Evolutionary conservation across 2,888 invertebrate genomes (phyloP).

Genomic region (Nasonovia ribisnigri): DNA sequence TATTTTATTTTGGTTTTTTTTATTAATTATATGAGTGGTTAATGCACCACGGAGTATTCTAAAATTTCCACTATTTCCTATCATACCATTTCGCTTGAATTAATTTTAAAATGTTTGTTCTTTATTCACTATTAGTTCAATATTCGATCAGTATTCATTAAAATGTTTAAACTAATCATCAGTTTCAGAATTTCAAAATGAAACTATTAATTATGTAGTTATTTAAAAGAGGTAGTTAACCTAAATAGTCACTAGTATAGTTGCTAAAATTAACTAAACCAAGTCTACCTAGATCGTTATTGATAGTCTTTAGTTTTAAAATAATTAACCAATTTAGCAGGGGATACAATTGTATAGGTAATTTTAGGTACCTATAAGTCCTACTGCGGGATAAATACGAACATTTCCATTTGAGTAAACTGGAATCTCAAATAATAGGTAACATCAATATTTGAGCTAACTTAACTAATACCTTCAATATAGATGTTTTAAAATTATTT

Average conservation of each 20-base stretch:
- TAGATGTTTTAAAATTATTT: not conserved
- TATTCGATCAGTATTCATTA: not conserved
- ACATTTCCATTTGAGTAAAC: not conserved
- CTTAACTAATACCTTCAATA: not conserved
- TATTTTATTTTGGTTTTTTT: not conserved
- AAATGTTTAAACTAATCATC: not conserved
- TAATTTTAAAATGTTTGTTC: not conserved
- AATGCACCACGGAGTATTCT: not conserved
- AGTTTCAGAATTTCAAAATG: not conserved
- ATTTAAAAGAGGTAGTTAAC: not conserved
- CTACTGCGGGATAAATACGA: not conserved
- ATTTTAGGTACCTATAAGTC: too few relatives aligned
- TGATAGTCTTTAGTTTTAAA: too few relatives aligned
- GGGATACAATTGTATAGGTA: too few relatives aligned
- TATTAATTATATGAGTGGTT: not conserved
- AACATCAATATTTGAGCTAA: not conserved
- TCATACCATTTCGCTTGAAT: not conserved
- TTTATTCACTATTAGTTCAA: not conserved
- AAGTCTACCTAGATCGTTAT: too few relatives aligned
- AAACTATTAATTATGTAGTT: not conserved
- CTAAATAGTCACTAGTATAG: not conserved
- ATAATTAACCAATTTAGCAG: too few relatives aligned
- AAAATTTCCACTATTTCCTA: not conserved
- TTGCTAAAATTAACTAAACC: not conserved
- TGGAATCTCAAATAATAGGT: not conserved